These are phyloP conservation scores for Zenarchopterus dispar DNA, from an alignment of 2,797 vertebrate genomes.

Conservation along the genomic window DNA sequence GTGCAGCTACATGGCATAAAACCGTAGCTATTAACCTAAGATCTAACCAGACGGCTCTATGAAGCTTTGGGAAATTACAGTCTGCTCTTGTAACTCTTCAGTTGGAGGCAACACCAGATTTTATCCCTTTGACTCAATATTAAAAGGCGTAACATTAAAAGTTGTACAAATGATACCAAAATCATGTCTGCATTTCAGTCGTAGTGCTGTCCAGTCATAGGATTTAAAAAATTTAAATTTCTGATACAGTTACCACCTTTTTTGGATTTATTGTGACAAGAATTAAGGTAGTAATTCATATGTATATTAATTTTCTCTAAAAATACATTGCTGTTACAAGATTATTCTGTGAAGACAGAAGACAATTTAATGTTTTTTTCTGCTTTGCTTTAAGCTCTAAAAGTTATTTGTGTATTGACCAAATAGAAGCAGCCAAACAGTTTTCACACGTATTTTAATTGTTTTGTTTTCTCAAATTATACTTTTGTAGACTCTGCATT, in stretches of 20 bases:
- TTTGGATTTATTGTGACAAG: constrained; percentile 27
- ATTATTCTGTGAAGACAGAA: constrained; percentile 35
- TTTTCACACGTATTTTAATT: constrained; percentile 48
- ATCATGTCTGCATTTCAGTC: background rate
- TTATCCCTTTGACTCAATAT: background rate
- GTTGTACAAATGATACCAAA: background rate
- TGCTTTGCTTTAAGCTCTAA: constrained; percentile 56
- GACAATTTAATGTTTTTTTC: constrained; percentile 54
- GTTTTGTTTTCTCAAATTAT: constrained; percentile 50
- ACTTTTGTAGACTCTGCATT: constrained; percentile 37
- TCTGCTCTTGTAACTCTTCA: background rate
- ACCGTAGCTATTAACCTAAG: background rate
- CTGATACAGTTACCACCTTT: background rate
- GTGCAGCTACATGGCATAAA: background rate
- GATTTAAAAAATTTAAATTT: background rate
- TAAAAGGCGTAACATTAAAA: background rate
- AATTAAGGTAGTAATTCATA: constrained; percentile 22
- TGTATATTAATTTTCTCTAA: constrained; percentile 53
- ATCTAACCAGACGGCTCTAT: background rate
- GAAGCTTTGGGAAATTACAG: background rate
- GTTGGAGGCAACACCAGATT: background rate
- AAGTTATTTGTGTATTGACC: constrained; percentile 41
- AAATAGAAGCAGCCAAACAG: constrained; percentile 52
- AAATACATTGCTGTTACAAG: constrained; percentile 22
- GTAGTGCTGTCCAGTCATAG: background rate